These are phyloP conservation scores for Ascaphus truei DNA, from an alignment of 2,113 vertebrate species.

Conservation along the genomic window DNA sequence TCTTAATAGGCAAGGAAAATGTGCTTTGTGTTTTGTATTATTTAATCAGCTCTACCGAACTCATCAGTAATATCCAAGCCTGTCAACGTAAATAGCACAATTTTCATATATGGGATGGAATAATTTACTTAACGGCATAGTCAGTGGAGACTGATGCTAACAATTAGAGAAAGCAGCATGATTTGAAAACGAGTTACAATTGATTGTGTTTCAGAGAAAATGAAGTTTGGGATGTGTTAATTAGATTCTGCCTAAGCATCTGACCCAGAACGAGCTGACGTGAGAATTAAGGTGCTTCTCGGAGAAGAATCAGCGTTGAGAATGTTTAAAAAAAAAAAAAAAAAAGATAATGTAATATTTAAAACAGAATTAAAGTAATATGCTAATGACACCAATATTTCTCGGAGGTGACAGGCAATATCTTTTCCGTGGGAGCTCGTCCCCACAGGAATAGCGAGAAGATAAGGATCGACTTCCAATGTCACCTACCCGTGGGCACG, in stretches of 20 bases:
- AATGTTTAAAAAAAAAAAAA: slow-evolving; percentile 48
- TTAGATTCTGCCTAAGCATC: slow-evolving; percentile 68
- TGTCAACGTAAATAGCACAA: slow-evolving; percentile 67
- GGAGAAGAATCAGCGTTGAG: slow-evolving; percentile 57
- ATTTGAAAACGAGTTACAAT: slow-evolving; percentile 79
- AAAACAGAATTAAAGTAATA: slow-evolving; percentile 65
- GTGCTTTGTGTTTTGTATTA: slow-evolving; percentile 78
- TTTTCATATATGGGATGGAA: slow-evolving; percentile 64
- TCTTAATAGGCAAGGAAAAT: slow-evolving; percentile 76
- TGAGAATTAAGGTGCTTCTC: slow-evolving; percentile 56
- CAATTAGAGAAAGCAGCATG: slow-evolving; percentile 72
- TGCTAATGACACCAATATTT: slow-evolving; percentile 58
- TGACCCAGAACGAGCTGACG: slow-evolving; percentile 56
- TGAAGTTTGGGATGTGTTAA: slow-evolving; percentile 75
- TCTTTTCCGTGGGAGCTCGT: no score
- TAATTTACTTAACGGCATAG: slow-evolving; percentile 74
- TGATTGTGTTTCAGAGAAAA: slow-evolving; percentile 82
- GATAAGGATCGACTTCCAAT: no score
- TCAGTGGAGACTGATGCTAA: slow-evolving; percentile 66
- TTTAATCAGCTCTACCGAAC: slow-evolving; percentile 71
- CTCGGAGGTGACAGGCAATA: slow-evolving; percentile 45
- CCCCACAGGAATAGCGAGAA: no score
- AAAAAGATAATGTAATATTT: slow-evolving; percentile 67
- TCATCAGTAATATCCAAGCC: slow-evolving; percentile 70
- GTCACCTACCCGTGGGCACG: no score